Conservation (phyloP, 1,140 invertebrate species). For the Cryptotermes secundus region DNA sequence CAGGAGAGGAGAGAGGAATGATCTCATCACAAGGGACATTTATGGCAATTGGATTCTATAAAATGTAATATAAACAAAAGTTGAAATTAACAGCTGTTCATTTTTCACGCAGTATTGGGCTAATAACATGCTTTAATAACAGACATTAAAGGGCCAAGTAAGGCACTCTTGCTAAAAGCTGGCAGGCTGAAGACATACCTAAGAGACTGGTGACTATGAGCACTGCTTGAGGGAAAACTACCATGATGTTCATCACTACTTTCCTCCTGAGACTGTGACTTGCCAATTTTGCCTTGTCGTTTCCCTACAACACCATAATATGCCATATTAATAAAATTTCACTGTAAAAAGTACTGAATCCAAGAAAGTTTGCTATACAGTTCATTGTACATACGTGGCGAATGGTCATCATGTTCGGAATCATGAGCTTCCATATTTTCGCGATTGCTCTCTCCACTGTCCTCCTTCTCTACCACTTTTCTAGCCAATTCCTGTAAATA, state of each 20-base stretch:
- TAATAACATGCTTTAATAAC: no score
- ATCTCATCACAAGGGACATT: no score
- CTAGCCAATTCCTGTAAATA: conserved; percentile 61
- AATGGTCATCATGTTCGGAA: conserved; percentile 50
- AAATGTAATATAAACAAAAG: no score
- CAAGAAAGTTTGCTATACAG: neutral
- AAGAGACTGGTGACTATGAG: conserved; percentile 44
- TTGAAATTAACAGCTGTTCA: no score
- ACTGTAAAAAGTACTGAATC: neutral
- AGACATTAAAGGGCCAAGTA: no score
- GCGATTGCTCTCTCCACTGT: conserved; percentile 44
- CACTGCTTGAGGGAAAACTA: conserved; percentile 42
- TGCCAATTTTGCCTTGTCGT: conserved; percentile 42
- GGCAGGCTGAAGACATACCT: conserved; percentile 38
- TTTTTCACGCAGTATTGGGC: no score
- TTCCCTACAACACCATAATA: neutral
- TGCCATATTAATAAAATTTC: neutral
- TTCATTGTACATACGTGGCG: conserved; percentile 45
- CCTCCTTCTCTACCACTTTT: conserved; percentile 63
- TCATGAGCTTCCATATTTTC: conserved; percentile 49
- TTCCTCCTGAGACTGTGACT: conserved; percentile 64
- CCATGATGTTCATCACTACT: conserved; percentile 66
- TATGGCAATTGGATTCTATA: no score
- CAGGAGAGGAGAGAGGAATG: no score
- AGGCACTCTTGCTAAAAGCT: neutral